Conservation (phyloP, 2,888 invertebrate genomes). For the Microplitis deprimator region DNA sequence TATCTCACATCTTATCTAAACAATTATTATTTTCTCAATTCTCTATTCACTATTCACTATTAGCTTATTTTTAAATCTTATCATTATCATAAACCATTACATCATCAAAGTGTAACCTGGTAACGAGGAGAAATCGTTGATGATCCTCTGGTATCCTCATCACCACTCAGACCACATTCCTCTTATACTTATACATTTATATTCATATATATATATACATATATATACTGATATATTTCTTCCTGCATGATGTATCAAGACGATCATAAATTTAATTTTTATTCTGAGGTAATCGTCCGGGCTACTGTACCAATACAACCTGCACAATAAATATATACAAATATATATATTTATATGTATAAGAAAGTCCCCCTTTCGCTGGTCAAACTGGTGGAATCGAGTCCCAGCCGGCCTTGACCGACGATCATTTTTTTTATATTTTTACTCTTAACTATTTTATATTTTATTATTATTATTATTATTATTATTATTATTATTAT, state of each 20-base stretch:
- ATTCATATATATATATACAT: background rate
- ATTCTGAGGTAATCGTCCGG: slow-evolving; percentile 11
- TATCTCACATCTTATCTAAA: too few species aligned
- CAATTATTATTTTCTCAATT: too few species aligned
- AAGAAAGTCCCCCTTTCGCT: slow-evolving; percentile 15
- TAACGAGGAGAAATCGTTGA: background rate
- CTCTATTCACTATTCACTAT: background rate
- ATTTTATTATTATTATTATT: background rate
- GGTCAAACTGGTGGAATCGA: background rate
- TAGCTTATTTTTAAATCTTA: background rate
- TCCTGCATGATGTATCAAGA: background rate
- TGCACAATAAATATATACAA: background rate
- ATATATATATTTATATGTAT: background rate
- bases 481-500: background rate
- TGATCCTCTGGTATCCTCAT: background rate
- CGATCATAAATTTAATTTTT: background rate
- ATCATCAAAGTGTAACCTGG: background rate
- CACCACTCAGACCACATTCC: slow-evolving; percentile 9
- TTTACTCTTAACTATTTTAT: background rate
- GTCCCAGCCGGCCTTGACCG: slow-evolving; percentile 14
- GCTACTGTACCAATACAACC: slow-evolving; percentile 6
- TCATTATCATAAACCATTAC: background rate
- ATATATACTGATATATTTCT: background rate
- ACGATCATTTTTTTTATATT: background rate
- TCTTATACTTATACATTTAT: background rate